Conservation (phyloP, 37 sponge, comb jelly and placozoan species). For the Sycon ciliatum region DNA sequence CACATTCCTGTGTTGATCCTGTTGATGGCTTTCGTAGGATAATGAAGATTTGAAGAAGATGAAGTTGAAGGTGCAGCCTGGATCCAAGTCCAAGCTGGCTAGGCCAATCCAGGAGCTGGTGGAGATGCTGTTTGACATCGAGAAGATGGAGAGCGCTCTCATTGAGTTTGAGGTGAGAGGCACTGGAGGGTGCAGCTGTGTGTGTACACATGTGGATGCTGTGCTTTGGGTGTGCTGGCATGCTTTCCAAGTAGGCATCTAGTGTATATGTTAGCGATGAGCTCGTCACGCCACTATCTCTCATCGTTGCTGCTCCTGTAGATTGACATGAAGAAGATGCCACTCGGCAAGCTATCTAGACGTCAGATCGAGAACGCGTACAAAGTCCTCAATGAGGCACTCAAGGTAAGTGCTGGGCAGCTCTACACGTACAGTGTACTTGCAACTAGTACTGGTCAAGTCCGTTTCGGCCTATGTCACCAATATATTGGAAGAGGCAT, state of each 20-base stretch:
- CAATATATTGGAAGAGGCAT: no score
- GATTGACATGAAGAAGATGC: slow-evolving; percentile 99
- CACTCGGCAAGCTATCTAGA: slow-evolving; percentile 87
- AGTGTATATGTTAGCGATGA: no score
- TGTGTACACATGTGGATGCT: slow-evolving; percentile 15
- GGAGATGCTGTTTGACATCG: slow-evolving; percentile 83
- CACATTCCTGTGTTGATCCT: no score
- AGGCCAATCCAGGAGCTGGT: slow-evolving; percentile 71
- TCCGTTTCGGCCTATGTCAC: no score
- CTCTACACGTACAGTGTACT: no score
- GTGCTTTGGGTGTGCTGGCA: background rate
- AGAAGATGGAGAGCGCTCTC: slow-evolving; percentile 87
- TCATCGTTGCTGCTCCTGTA: slow-evolving; percentile 2
- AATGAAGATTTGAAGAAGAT: slow-evolving; percentile 50
- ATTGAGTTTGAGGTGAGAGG: slow-evolving; percentile 86
- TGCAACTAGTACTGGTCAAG: no score
- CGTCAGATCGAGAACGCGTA: slow-evolving; percentile 84
- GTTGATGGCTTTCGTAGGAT: no score
- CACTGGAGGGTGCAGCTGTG: slow-evolving; percentile 1
- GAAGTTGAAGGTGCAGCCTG: slow-evolving; percentile 34
- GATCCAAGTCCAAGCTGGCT: slow-evolving; percentile 61
- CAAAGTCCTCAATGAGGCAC: slow-evolving; percentile 66
- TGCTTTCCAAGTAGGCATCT: no score
- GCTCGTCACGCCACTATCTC: no score
- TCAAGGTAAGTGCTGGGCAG: no score